Evolutionary conservation across 2,113 vertebrate species (phyloP).

Genomic region (Potamarius usumacintae): DNA sequence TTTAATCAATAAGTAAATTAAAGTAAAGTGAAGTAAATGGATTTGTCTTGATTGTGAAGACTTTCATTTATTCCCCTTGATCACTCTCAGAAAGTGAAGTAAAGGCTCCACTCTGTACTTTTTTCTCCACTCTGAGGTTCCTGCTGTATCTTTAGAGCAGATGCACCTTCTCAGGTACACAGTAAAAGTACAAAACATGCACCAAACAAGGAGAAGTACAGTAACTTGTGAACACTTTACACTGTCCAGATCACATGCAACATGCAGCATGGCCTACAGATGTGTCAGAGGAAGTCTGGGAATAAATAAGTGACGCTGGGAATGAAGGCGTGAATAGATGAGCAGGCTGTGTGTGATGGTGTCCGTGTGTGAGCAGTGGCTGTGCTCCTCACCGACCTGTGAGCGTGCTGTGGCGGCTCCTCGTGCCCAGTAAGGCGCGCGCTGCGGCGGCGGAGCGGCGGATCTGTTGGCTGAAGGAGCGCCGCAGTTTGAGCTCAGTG

Average conservation of each 20-base stretch:
- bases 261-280: too few species aligned
- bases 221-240: not conserved
- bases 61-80: not conserved
- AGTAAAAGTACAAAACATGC: not conserved
- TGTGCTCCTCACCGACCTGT: conserved; percentile 81
- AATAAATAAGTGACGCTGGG: not conserved
- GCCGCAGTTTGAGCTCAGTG: conserved; percentile 75
- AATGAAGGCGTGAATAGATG: too few species aligned
- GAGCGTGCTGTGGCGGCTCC: conserved; percentile 84
- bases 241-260: too few species aligned
- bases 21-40: not conserved
- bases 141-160: not conserved
- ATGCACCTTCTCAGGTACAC: too few species aligned
- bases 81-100: too few species aligned
- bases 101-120: not conserved
- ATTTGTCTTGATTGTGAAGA: not conserved
- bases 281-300: not conserved
- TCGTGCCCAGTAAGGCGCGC: conserved; percentile 89
- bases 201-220: not conserved
- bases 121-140: not conserved
- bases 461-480: conserved; percentile 89
- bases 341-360: too few species aligned
- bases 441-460: conserved; percentile 89
- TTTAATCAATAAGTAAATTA: not conserved
- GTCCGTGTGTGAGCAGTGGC: not conserved